These are phyloP conservation scores for Allacma fusca DNA, from an alignment of 2,888 invertebrate species.

Conservation along the genomic window DNA sequence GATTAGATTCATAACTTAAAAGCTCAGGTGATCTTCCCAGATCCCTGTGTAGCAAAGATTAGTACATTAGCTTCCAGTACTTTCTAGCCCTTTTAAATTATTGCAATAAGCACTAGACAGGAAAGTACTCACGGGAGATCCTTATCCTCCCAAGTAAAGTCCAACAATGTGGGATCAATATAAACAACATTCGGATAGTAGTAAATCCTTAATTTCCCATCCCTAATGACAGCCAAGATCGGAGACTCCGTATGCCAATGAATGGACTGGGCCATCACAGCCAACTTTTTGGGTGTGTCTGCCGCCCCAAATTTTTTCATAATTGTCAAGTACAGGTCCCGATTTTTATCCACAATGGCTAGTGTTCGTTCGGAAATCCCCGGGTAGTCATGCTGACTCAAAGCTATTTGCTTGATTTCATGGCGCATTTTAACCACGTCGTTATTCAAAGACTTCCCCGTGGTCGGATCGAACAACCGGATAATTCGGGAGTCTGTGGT, in stretches of 20 bases:
- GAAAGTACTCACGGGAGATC: slow-evolving; percentile 64
- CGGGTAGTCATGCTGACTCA: slow-evolving; percentile 87
- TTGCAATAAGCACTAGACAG: too few species aligned
- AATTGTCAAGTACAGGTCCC: slow-evolving; percentile 79
- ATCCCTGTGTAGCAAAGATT: slow-evolving; percentile 70
- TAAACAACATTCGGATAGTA: slow-evolving; percentile 79
- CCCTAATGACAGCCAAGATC: slow-evolving; percentile 80
- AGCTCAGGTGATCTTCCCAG: slow-evolving; percentile 86
- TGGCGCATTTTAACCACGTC: slow-evolving; percentile 80
- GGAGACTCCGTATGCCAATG: slow-evolving; percentile 80
- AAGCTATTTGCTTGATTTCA: slow-evolving; percentile 78
- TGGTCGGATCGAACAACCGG: slow-evolving; percentile 84
- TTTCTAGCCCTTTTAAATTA: too few species aligned
- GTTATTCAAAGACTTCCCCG: slow-evolving; percentile 73
- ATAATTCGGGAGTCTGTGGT: slow-evolving; percentile 74
- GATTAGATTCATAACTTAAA: slow-evolving; percentile 81
- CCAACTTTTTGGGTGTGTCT: slow-evolving; percentile 69
- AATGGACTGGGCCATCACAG: slow-evolving; percentile 72
- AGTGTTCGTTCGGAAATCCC: slow-evolving; percentile 80
- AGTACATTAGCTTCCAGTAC: not conserved
- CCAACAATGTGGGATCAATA: slow-evolving; percentile 75
- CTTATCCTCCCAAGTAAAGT: slow-evolving; percentile 68
- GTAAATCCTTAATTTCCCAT: slow-evolving; percentile 81
- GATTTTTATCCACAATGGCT: slow-evolving; percentile 87
- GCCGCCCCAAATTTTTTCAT: slow-evolving; percentile 73